Base-by-base conservation (phyloP, 2,888 invertebrate species). In the Hemithea aestivaria region DNA sequence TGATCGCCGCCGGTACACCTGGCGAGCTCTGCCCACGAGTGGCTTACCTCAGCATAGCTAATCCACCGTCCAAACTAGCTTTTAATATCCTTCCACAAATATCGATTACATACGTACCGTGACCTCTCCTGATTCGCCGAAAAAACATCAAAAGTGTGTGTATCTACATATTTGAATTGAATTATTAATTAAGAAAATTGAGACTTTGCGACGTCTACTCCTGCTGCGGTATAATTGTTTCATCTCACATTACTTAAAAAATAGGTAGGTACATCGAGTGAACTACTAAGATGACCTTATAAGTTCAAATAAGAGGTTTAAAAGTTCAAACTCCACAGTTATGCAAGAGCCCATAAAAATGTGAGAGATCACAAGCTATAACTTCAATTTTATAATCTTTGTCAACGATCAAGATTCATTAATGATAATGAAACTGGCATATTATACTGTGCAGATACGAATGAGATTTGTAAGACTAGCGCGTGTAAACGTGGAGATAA, bases 1-100 rank as follows among this genome's bases (percentile, higher is more conserved):
- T 59, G 78, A 82, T 79, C 73, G 70, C 16, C 8, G 61, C 9
- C 53, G 59, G 61, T 67, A 72, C 83, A 84, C 81, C 84, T 79
- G 80, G 56, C 70, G 57, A 60, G 16, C 5, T 2, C 16, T 5
- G 16, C 16, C 16, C 16, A 4, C 16, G 16, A 16, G n/a, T n/a
- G 53, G 52, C 66, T 71, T 68, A 66, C 73, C 67, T 75, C 78
- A 68, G 69, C 72, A 71, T 68, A 57, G 50, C 66, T 76, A 73
- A 77, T 79, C 74, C 69, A 76, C 74, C 64, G 70, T 69, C 69
- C 67, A 63, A 68, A 73, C 61, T 66, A 48, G 53, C 53, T 63
- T 66, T 62, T 62, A 58, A 65, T 62, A 51, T 64, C 57, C 66
- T 65, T 66, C 65, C 64, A 66, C 50, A 74, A 67, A 73, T 67